Conservation (phyloP, 2,113 vertebrate species). For the Strigops habroptila region DNA sequence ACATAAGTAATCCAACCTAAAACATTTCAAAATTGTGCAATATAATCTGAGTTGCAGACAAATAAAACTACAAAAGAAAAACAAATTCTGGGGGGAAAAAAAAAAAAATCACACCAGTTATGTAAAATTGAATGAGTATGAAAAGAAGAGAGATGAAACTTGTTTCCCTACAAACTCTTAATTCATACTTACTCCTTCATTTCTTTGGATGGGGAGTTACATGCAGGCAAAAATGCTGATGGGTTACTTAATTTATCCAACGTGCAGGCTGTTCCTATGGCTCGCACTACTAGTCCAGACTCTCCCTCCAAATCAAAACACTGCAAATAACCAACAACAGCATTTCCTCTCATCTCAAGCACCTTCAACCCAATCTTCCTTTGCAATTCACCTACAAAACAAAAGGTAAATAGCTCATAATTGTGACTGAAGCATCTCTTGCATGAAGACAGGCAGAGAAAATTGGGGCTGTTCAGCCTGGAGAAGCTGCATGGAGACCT, state of each 20-base stretch:
- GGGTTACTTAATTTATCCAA: slow-evolving; percentile 93
- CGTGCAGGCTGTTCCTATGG: slow-evolving; percentile 96
- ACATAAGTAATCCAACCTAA: neutral
- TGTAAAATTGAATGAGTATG: slow-evolving; percentile 58
- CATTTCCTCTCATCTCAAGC: slow-evolving; percentile 97
- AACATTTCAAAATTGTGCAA: neutral
- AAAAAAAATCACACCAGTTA: slow-evolving; percentile 4
- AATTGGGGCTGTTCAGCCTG: neutral
- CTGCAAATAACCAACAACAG: slow-evolving; percentile 96
- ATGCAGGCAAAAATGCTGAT: slow-evolving; percentile 81
- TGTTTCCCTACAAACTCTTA: slow-evolving; percentile 7
- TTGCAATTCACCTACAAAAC: slow-evolving; percentile 89
- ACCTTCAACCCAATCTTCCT: slow-evolving; percentile 98
- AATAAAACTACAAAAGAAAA: slow-evolving; percentile 17
- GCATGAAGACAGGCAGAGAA: neutral
- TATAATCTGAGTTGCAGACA: neutral
- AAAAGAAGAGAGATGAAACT: slow-evolving; percentile 30
- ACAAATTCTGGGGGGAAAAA: slow-evolving; percentile 1
- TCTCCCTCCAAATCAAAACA: slow-evolving; percentile 98
- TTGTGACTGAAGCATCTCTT: neutral
- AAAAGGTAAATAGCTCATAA: neutral
- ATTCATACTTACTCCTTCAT: slow-evolving; percentile 96
- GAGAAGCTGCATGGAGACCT: neutral
- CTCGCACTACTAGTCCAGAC: slow-evolving; percentile 94
- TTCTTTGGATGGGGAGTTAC: slow-evolving; percentile 95